Percentiles rank a stretch among this genome's conserved stretches.
Conservation (phyloP, 2,888 invertebrate genomes). For the Syrista parreyssii region DNA sequence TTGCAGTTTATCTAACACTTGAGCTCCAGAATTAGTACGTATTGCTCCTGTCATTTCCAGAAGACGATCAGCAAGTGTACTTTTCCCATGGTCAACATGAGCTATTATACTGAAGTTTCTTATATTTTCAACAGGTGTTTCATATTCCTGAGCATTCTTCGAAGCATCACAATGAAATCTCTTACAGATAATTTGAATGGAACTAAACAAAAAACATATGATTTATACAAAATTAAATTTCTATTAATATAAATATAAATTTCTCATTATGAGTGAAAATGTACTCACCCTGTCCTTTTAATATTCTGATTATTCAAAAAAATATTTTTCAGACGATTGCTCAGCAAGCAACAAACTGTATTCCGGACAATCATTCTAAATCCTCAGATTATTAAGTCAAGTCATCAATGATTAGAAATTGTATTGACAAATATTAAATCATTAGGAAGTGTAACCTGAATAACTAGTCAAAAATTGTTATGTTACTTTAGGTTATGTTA, state of each 20-base stretch:
- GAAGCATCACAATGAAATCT: not conserved
- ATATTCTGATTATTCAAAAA: not conserved
- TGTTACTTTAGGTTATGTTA: not conserved
- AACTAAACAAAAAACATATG: not conserved
- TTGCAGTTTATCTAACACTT: conserved; percentile 82
- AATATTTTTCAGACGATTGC: not conserved
- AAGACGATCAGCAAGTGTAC: conserved; percentile 95
- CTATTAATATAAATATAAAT: not conserved
- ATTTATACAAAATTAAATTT: not conserved
- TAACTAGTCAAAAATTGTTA: not conserved
- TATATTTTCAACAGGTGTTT: conserved; percentile 71
- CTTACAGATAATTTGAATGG: not conserved
- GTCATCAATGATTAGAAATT: too few species aligned
- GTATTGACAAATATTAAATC: not conserved
- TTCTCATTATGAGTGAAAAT: not conserved
- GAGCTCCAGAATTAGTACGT: conserved; percentile 74
- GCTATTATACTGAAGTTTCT: conserved; percentile 98
- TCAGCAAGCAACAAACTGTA: not conserved
- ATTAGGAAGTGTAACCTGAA: not conserved
- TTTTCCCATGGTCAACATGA: conserved; percentile 99
- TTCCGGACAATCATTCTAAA: not conserved
- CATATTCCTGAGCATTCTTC: conserved; percentile 39
- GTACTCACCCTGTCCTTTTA: not conserved
- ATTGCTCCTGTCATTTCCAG: conserved; percentile 91
- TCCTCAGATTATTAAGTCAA: not conserved